Base-by-base conservation (phyloP, 2,888 invertebrate species). In the Amaurobius ferox region DNA sequence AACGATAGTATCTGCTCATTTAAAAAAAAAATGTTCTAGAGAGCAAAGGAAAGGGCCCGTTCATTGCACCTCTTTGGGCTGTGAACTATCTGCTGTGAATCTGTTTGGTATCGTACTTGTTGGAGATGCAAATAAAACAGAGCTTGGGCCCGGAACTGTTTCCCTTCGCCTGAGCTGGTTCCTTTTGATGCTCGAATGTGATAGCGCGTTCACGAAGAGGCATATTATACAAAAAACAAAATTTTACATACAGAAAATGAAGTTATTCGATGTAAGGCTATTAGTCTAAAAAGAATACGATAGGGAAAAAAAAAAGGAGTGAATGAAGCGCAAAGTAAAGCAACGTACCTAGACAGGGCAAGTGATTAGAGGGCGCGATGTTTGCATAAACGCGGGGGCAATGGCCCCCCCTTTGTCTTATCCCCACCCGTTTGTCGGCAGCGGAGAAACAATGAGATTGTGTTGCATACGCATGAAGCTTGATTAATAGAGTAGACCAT, bases 401-500 rank as follows among this genome's bases (percentile, higher is more conserved):
- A 67, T 76, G 76, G 29, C 35, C 67, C 35, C 67, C 67, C 76
- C n/a, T 64, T 30, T 64, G 64, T 30, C 23, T 35, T 35, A 7
- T 23, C 70, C 39, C 70, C 39, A 55, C 68, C 68, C 78, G 48
- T 5, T 55, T 26, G 72, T 19, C 39, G 35, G 44, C 30, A 26
- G 61, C 26, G 61, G 44, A 30, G 32, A 30, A 77, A 77, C 77
- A 77, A 77, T 77, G 68, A 67, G 77, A 77, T 48, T 67, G 48
- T 28, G 11, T 67, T 67, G 67, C 77, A 67, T 77, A 67, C 67
- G 67, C 30, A 13, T 32, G 26, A 55, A 26, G 48, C 48, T 77
- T 77, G 77, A 77, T 77, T 77, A 77, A 77, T 77, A 28, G 68
- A 77, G 55, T 55, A 68, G 55, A 29, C 32, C 35, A 67, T 29